Percentiles rank a stretch among this genome's conserved stretches.
These are phyloP conservation scores for Motacilla alba DNA, from an alignment of 2,113 vertebrate genomes.

Conservation along the genomic window DNA sequence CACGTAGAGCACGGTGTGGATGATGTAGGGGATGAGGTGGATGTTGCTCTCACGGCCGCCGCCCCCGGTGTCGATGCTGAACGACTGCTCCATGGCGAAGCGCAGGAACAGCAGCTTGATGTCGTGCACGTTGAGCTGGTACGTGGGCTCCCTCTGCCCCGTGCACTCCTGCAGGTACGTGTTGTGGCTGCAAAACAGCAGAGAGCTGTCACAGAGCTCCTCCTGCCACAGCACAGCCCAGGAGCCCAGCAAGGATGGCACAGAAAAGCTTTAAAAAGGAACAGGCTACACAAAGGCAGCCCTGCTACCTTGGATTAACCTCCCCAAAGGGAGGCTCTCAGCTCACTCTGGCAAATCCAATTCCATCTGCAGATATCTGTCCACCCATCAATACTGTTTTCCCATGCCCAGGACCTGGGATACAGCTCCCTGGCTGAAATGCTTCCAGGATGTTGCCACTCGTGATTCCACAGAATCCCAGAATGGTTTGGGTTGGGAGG, in stretches of 20 bases:
- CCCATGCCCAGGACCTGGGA: background rate
- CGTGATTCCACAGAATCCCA: background rate
- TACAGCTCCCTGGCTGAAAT: background rate
- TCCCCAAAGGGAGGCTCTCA: background rate
- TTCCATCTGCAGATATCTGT: background rate
- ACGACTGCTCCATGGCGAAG: slow-evolving; percentile 96
- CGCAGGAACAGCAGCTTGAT: slow-evolving; percentile 96
- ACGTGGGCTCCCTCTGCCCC: slow-evolving; percentile 94
- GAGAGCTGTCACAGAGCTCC: background rate
- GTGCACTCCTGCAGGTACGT: slow-evolving; percentile 99
- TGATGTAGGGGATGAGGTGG: slow-evolving; percentile 97
- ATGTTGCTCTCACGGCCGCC: slow-evolving; percentile 98
- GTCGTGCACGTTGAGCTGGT: slow-evolving; percentile 98
- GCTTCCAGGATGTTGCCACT: background rate
- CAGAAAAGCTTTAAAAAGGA: background rate
- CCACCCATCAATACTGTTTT: background rate
- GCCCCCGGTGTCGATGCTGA: slow-evolving; percentile 93
- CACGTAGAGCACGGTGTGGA: slow-evolving; percentile 98
- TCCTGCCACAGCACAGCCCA: background rate
- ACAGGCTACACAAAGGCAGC: background rate
- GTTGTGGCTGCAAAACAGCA: slow-evolving; percentile 84
- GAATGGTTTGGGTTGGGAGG: background rate
- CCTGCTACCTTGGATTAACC: background rate
- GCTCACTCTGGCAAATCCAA: background rate
- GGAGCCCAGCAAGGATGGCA: background rate